Base-by-base conservation (phyloP, 2,113 vertebrate species). In the Acrocephalus kingi region DNA sequence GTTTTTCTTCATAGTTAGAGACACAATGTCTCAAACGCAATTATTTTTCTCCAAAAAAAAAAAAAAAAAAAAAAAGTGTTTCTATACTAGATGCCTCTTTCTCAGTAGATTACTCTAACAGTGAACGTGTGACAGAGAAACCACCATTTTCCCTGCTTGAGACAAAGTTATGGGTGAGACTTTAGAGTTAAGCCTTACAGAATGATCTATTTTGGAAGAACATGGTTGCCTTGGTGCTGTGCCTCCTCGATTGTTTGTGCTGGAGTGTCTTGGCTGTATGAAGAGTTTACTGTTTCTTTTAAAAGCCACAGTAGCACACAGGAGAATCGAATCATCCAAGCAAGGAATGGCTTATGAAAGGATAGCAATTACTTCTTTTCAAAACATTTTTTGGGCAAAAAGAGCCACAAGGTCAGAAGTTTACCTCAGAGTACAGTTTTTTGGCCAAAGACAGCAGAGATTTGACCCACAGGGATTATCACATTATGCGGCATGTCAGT, bases 301-400 rank as follows among this genome's bases (percentile, higher is more conserved):
- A 84, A 87, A 96, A 97, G 85, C 95, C 97, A 89, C 95, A 96
- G 80, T 93, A 96, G 96, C 69, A 96, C 79, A 95, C 48, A 95
- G 68, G 83, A 95, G 79, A 97, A 95, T 92, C 94, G 97, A 93
- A 78, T 31, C 67, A 51, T 94, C 76, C 31, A 33, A 84, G 87
- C 87, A 55, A 94, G 85, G 87, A 96, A 91, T 52, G 61, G 76
- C 66, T 97, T 96, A 91, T 61, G 77, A 96, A 90, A 97, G 51
- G 64, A 49, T 49, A 94, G 62, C 35, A 90, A 95, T 94, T 68
- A 49, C 94, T 97, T 64, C 12, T 96, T 96, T 83, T 86, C 95
- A 87, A 72, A 95, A 92, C 21, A 90, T 28, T 72, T 96, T 92
- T 72, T 45, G 68, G 68, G 72, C 22, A 16, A 7, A 49, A 18